phyloP scores from a whole-genome alignment of 2,888 invertebrate genomes.

The Rhaphigaster nebulosa region DNA sequence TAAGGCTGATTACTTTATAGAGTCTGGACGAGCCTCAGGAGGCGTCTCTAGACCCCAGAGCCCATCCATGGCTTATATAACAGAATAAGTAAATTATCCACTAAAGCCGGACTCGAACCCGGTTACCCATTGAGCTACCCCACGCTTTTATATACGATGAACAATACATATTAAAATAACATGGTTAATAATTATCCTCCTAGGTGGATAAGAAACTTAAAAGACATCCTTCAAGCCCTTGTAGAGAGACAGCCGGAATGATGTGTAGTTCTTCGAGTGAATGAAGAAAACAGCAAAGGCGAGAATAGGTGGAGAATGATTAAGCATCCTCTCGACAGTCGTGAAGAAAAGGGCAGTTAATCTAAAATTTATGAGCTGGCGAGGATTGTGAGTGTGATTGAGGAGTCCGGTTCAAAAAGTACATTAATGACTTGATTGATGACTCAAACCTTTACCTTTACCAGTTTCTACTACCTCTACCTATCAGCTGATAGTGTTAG shows the following conservation, averaged over 20 bases:
- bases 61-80: too few species aligned
- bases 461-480: neutral
- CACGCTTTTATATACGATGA: too few species aligned
- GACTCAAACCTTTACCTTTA: neutral
- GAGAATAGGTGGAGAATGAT: neutral
- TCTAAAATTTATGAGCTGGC: constrained; percentile 15
- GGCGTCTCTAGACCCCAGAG: too few species aligned
- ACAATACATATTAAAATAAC: too few species aligned
- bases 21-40: too few species aligned
- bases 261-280: neutral
- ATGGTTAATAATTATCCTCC: too few species aligned
- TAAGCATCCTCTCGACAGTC: neutral
- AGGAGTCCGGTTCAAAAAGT: neutral
- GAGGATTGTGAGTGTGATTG: neutral
- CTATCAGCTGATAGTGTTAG: too few species aligned
- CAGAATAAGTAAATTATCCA: too few species aligned
- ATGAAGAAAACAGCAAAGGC: neutral
- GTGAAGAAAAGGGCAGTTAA: constrained; percentile 27
- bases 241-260: neutral
- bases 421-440: constrained; percentile 48
- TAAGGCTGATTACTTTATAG: too few species aligned
- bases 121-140: too few species aligned
- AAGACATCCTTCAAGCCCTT: neutral
- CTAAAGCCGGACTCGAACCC: too few species aligned
- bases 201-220: neutral